Evolutionary conservation across 2,888 invertebrate species (phyloP).

Genomic region (Nemotelus nigrinus): DNA sequence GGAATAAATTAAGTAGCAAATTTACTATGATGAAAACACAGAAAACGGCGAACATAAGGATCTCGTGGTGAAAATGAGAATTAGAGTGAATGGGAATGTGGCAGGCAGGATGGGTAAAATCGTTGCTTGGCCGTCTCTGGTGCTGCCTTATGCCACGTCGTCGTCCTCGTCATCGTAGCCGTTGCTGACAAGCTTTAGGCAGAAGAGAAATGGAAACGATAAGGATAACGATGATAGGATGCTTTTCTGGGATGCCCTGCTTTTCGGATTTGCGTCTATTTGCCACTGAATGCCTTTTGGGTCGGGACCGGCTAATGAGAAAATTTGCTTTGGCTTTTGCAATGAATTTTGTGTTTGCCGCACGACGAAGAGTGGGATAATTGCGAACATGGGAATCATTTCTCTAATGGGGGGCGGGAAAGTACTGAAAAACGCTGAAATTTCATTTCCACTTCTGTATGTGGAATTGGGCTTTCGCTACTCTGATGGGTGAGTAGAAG

Average conservation of each 20-base stretch:
- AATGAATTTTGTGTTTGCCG: slow-evolving; percentile 41
- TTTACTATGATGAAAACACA: slow-evolving; percentile 54
- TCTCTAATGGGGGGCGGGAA: slow-evolving; percentile 54
- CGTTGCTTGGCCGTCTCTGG: neutral
- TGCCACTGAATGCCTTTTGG: slow-evolving; percentile 40
- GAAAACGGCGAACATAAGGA: slow-evolving; percentile 52
- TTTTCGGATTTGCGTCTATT: slow-evolving; percentile 33
- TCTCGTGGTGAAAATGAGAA: slow-evolving; percentile 33
- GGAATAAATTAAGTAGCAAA: slow-evolving; percentile 56
- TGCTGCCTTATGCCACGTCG: neutral
- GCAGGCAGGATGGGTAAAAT: slow-evolving; percentile 3
- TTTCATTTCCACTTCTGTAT: slow-evolving; percentile 16
- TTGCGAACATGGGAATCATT: slow-evolving; percentile 61
- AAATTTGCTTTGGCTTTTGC: slow-evolving; percentile 51
- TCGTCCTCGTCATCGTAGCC: neutral
- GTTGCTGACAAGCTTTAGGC: slow-evolving; percentile 10
- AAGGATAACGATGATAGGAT: slow-evolving; percentile 41
- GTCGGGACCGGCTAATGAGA: slow-evolving; percentile 51
- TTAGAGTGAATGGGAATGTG: slow-evolving; percentile 19
- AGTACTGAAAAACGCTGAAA: slow-evolving; percentile 22
- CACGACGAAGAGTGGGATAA: slow-evolving; percentile 54
- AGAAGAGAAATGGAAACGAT: slow-evolving; percentile 29
- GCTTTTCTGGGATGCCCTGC: slow-evolving; percentile 35
- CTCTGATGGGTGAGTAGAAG: neutral
- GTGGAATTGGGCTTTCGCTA: neutral